Evolutionary conservation across 2,113 vertebrate genomes (phyloP), one percentile per base, ranked within the genome.

Genomic region (Pogona vitticeps): DNA sequence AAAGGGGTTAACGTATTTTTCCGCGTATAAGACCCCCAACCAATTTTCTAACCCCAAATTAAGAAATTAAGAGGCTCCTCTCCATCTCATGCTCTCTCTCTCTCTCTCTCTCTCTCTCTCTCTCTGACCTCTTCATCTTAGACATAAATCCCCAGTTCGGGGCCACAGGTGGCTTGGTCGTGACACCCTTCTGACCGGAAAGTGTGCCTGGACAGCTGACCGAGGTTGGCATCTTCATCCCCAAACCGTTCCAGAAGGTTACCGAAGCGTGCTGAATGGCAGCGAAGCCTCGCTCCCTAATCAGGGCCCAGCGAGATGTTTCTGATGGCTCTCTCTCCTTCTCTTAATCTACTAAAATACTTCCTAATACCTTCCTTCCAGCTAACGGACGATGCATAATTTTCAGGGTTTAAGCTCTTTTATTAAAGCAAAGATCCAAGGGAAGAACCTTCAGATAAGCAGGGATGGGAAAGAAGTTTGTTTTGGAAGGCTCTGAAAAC

Each of bases 211-310:
- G n/a, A n/a, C n/a, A 38, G 83, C 71, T 76, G 86, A 15, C 78
- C 82, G 89, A 80, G 89, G 90, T 93, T 86, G 89, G 90, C 90
- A 89, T 61, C 52, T 56, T 92, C 93, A 92, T 92, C 94, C 92
- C 93, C 94, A 94, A 95, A 93, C 92, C 89, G 86, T 92, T 95
- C 91, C 94, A 93, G 88, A 91, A 91, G 81, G 79, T 86, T 90
- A 92, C 87, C 63, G 90, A 93, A 94, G 92, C 89, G 86, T 87
- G 75, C 86, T 87, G 89, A 10, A 52, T 10, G 86, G 93, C 40
- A 58, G 80, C 58, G 76, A 87, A 33, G 76, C 82, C 83, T 70
- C 46, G 5, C 87, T 88, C 92, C 82, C 92, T 93, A 86, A 92
- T 92, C 86, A 89, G 73, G 46, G 26, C 88, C 91, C 88, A 92